Percentiles rank a stretch among this genome's conserved stretches.
phyloP scores from a whole-genome alignment of 2,797 vertebrate genomes.

The Neostethus bicornis region DNA sequence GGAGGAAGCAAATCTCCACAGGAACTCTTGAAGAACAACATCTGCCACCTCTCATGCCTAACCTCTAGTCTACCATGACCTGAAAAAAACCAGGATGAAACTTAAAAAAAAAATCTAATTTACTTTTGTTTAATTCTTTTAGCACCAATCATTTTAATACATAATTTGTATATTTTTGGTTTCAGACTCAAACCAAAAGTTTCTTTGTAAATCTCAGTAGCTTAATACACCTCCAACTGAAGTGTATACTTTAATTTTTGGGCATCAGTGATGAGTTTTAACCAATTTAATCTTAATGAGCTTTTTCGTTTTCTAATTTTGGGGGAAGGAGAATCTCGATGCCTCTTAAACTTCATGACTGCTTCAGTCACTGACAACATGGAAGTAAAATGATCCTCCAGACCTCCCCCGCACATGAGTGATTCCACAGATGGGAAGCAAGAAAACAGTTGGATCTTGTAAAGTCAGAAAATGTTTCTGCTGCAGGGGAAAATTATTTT shows the following conservation, averaged over 20 bases:
- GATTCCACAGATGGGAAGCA: slow-evolving; percentile 64
- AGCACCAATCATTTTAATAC: not conserved
- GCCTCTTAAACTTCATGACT: slow-evolving; percentile 28
- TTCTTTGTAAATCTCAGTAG: too few relatives aligned
- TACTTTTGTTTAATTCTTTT: not conserved
- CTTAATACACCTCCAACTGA: too few relatives aligned
- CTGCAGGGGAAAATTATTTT: slow-evolving; percentile 4
- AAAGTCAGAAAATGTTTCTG: slow-evolving; percentile 14
- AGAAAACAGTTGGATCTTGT: slow-evolving; percentile 34
- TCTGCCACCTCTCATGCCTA: slow-evolving; percentile 34
- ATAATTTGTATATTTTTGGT: not conserved
- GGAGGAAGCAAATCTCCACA: slow-evolving; percentile 2
- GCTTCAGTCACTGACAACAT: slow-evolving; percentile 51
- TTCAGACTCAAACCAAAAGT: too few relatives aligned
- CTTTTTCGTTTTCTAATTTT: too few relatives aligned
- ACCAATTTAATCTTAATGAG: too few relatives aligned
- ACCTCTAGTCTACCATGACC: slow-evolving; percentile 38
- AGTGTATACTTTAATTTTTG: too few relatives aligned
- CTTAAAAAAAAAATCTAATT: slow-evolving; percentile 4
- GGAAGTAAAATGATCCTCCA: slow-evolving; percentile 65
- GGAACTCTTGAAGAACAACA: slow-evolving; percentile 22
- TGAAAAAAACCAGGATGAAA: slow-evolving; percentile 22
- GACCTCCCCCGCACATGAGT: slow-evolving; percentile 60
- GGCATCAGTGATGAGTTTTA: not conserved
- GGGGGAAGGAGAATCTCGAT: slow-evolving; percentile 7